phyloP scores from a whole-genome alignment of 2,113 vertebrate genomes.

The Laticauda colubrina region DNA sequence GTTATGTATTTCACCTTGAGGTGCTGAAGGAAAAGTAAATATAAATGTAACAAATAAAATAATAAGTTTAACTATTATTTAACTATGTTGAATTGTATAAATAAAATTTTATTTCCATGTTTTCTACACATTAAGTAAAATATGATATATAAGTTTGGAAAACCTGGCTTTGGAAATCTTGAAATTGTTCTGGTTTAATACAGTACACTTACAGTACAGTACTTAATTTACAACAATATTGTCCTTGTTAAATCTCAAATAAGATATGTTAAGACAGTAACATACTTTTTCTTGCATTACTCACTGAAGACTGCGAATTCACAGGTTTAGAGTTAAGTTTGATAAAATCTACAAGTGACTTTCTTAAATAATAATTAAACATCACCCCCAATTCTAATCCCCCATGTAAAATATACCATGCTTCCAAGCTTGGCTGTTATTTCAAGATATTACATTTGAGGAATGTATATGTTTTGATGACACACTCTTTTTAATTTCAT shows the following conservation, averaged over 20 bases:
- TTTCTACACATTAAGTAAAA: background rate
- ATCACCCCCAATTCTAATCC: background rate
- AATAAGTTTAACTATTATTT: background rate
- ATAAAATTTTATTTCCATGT: background rate
- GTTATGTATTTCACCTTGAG: background rate
- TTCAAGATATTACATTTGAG: background rate
- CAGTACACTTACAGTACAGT: background rate
- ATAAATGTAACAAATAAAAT: background rate
- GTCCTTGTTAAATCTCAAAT: background rate
- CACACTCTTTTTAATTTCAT: background rate
- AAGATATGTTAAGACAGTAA: background rate
- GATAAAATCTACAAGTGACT: background rate
- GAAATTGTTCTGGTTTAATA: background rate
- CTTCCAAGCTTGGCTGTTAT: background rate
- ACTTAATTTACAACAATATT: background rate
- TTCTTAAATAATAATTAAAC: background rate
- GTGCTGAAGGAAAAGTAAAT: background rate
- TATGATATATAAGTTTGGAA: background rate
- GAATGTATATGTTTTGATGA: background rate
- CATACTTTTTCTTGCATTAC: background rate
- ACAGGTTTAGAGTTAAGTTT: background rate
- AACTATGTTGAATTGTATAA: background rate
- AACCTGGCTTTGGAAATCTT: background rate
- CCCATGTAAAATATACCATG: background rate
- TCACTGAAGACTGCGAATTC: background rate